Evolutionary conservation across 2,797 vertebrate genomes (phyloP).

Genomic region (Meda fulgida): DNA sequence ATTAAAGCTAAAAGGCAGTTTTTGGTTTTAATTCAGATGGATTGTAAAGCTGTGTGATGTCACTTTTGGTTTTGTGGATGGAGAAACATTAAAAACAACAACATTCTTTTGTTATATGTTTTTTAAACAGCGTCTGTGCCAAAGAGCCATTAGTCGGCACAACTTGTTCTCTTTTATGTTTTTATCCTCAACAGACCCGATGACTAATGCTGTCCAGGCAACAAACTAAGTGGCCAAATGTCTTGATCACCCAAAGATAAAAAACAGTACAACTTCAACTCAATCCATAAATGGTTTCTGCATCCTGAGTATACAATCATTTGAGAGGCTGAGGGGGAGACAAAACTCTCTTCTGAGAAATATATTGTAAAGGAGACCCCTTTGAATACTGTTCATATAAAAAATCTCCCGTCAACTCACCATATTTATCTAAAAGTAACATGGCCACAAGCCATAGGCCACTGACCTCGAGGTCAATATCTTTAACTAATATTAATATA

Average conservation of each 20-base stretch:
- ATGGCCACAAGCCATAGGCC: not conserved
- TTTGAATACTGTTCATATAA: not conserved
- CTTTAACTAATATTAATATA: not conserved
- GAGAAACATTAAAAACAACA: not conserved
- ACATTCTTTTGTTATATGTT: not conserved
- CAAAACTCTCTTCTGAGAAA: not conserved
- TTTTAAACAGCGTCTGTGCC: not conserved
- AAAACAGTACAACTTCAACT: not conserved
- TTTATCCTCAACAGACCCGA: not conserved
- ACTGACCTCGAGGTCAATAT: not conserved
- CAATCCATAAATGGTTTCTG: not conserved
- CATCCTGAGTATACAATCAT: not conserved
- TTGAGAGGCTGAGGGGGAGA: not conserved
- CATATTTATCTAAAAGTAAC: not conserved
- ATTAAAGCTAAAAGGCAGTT: not conserved
- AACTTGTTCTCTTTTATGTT: conserved; percentile 10
- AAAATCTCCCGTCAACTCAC: not conserved
- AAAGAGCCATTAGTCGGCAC: not conserved
- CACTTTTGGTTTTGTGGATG: not conserved
- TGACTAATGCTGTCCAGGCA: not conserved
- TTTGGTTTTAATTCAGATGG: not conserved
- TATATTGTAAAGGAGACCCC: not conserved
- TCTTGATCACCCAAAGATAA: not conserved
- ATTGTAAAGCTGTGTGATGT: not conserved
- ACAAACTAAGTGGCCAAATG: not conserved